Evolutionary conservation across 2,797 vertebrate genomes (phyloP), one percentile per base, ranked within the genome.

Genomic region (Zenarchopterus dispar): DNA sequence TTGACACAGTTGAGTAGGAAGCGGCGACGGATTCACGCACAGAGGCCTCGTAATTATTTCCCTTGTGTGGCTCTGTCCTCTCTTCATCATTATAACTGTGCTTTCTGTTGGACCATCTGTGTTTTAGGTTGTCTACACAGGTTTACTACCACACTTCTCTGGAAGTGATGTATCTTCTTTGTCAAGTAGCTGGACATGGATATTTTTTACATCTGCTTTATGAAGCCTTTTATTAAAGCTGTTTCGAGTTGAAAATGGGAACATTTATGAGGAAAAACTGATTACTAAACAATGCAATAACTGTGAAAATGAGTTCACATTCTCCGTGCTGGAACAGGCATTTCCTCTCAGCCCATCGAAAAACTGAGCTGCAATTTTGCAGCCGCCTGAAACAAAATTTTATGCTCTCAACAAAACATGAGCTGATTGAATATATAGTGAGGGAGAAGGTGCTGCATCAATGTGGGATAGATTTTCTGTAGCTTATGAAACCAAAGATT

Each of bases 1-100:
- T 89, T 90, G 90, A 89, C 91, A 90, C 88, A 89, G 87, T 82
- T 86, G 86, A 91, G 88, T 82, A 74, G 84, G 81, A 78, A 83
- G 78, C 70, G 31, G 77, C 62, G 50, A 70, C 67, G 60, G 75
- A 84, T 80, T 80, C 77, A 65, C 73, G 74, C 89, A 78, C 78
- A 76, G 44, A 82, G 74, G 83, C 68, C 72, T 86, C 78, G 77
- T 82, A 83, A 85, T 88, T 89, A 87, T 81, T 89, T 71, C 74
- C 82, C 79, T 58, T 64, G 82, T 84, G 78, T 80, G 67, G 36
- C 22, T 69, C 77, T 70, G 52, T 74, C 68, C 54, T 47, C 45
- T 70, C 65, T 78, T 83, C 73, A 77, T 78, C 67, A 64, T 76
- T 47, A 56, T 18, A 68, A 59, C 48, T 68, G 44, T 44, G 43